Base-by-base conservation (phyloP, 2,113 vertebrate species). In the Eira barbara region DNA sequence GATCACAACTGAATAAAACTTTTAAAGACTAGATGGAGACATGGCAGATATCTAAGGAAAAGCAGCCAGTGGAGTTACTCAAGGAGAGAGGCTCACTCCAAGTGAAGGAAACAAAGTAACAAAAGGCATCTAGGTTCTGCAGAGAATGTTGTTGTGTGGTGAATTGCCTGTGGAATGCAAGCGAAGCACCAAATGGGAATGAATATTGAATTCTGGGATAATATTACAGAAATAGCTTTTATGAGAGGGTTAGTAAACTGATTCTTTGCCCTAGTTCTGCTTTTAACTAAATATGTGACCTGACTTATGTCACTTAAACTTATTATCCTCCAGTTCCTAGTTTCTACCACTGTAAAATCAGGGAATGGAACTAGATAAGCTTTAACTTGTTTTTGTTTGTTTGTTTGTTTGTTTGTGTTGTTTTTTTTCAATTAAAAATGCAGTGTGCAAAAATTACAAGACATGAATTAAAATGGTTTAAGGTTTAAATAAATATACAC, bases 391-490 rank as follows among this genome's bases (percentile, higher is more conserved):
- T 91, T 59, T 42, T 42, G 4, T 42, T 42, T 42, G 4, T 0
- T 42, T 42, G 39, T 42, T 42, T 42, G 39, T 42, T 42, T 42
- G 39, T 42, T 42, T n/a, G n/a, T n/a, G n/a, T 42, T 42, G 39
- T 95, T 92, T 67, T 86, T 47, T 97, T 85, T 84, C n/a, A 95
- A 92, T 97, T 97, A 97, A 95, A 95, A 97, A 84, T 42, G 9
- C 17, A 45, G 69, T 76, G 20, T 91, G 36, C 34, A 92, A 97
- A 97, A 87, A 67, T 90, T 71, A 0, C 34, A 76, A 55, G 81
- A 34, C 69, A 73, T 88, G 61, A 94, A 93, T 95, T 88, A 76
- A 97, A 93, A 80, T 21, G 23, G 65, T 61, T 81, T 67, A 85
- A 45, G 47, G 88, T 88, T 92, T 90, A 91, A 71, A 96, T 90